Evolutionary conservation across 2,888 invertebrate species (phyloP).

Genomic region (Hedya salicella): DNA sequence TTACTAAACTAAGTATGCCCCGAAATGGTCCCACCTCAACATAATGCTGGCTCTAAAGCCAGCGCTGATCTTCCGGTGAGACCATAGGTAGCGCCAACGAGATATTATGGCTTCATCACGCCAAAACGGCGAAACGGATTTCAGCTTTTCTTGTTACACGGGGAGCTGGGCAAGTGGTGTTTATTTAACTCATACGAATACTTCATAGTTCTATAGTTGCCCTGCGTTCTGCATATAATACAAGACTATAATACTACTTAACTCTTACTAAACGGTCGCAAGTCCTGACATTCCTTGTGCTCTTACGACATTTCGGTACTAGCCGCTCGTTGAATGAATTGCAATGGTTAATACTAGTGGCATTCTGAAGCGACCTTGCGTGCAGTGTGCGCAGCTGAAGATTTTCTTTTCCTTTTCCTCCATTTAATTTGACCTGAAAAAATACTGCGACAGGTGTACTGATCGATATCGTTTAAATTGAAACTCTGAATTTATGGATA

Average conservation of each 20-base stretch:
- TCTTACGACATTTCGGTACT: background rate
- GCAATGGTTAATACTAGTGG: background rate
- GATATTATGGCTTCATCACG: too few species aligned
- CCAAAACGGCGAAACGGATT: too few species aligned
- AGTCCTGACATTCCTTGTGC: background rate
- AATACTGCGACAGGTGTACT: background rate
- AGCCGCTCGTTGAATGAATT: background rate
- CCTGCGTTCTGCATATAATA: background rate
- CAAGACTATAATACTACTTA: background rate
- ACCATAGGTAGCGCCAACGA: too few species aligned
- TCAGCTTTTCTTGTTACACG: too few species aligned
- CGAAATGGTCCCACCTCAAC: too few species aligned
- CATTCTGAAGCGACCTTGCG: constrained; percentile 3
- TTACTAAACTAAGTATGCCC: too few species aligned
- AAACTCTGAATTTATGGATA: too few species aligned
- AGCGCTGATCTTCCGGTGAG: too few species aligned
- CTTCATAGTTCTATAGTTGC: background rate
- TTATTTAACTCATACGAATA: background rate
- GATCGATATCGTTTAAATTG: background rate
- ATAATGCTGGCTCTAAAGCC: too few species aligned
- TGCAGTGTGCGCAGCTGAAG: constrained; percentile 13
- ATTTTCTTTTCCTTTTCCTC: constrained; percentile 8
- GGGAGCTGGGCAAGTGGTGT: too few species aligned
- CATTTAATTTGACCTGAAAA: background rate
- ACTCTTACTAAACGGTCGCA: background rate